A percentile compares a stretch with the other conserved stretches of the same genome.
These are phyloP conservation scores for Drosophila arizonae DNA, from an alignment of 1,140 invertebrate species.

Conservation along the genomic window DNA sequence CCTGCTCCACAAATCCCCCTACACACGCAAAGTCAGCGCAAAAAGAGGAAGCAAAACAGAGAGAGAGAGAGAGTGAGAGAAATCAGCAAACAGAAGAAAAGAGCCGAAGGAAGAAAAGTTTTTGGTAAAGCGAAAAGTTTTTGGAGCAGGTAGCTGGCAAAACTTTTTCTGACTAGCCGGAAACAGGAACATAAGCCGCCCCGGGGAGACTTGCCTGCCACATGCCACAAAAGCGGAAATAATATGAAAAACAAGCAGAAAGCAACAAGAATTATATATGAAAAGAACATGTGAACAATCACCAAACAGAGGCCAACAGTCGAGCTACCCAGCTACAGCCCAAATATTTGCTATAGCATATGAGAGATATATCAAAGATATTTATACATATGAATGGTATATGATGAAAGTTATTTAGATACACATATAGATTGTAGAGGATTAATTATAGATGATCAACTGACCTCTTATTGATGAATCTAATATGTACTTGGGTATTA, in stretches of 20 bases:
- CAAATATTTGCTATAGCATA: background rate
- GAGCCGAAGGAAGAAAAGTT: conserved; percentile 35
- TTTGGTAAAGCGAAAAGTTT: conserved; percentile 51
- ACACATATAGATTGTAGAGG: too few relatives aligned
- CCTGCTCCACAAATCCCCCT: background rate
- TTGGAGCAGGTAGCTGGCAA: conserved; percentile 44
- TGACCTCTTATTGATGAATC: too few relatives aligned
- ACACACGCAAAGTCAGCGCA: background rate
- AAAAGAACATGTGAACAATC: conserved; percentile 2
- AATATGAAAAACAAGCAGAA: conserved; percentile 34
- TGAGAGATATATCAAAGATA: background rate
- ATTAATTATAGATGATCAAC: too few relatives aligned
- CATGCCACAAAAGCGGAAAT: conserved; percentile 42
- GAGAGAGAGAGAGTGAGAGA: background rate
- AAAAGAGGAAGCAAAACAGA: background rate
- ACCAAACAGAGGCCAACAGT: background rate
- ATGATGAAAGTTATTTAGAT: too few relatives aligned
- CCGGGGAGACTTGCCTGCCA: conserved; percentile 23
- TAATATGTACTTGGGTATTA: too few relatives aligned
- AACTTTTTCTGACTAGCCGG: conserved; percentile 35
- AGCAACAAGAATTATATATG: background rate
- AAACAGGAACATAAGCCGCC: conserved; percentile 45
- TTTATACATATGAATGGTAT: too few relatives aligned
- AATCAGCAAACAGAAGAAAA: background rate
- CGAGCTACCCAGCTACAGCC: background rate